Conservation (phyloP, 37 sponge, comb jelly and placozoan species). For the Crambe crambe region DNA sequence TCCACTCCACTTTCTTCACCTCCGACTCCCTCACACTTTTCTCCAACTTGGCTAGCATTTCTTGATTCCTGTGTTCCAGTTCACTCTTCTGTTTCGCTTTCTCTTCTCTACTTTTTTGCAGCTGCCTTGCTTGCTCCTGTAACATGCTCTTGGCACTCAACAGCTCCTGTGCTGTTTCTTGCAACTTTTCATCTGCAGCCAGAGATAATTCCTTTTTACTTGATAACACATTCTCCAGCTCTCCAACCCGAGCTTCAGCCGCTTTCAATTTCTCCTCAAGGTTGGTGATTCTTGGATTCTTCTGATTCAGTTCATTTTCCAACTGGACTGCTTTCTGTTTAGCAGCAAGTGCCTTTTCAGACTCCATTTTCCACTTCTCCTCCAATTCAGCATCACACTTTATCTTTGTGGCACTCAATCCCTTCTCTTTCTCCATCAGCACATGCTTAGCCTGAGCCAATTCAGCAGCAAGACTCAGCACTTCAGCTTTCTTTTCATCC, state of each 20-base stretch:
- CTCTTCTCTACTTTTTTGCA: background rate
- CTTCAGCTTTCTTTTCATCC: background rate
- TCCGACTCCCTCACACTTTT: background rate
- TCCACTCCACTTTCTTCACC: background rate
- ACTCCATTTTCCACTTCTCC: background rate
- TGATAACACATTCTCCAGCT: constrained; percentile 1
- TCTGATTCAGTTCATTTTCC: background rate
- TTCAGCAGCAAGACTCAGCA: background rate
- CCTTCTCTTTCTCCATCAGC: background rate
- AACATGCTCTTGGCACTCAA: background rate
- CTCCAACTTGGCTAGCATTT: background rate
- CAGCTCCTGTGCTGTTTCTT: background rate
- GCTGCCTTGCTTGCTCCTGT: background rate
- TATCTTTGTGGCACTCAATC: background rate
- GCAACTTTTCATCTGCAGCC: background rate
- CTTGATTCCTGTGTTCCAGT: background rate
- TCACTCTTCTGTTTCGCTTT: background rate
- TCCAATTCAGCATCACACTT: background rate
- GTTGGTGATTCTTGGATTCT: background rate
- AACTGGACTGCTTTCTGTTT: background rate
- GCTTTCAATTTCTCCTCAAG: background rate
- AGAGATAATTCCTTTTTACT: background rate
- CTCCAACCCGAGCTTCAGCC: background rate
- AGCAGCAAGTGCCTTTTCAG: background rate
- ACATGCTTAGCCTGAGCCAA: background rate